A percentile compares a stretch with the other conserved stretches of the same genome.
These are phyloP conservation scores for Pterostichus niger DNA, from an alignment of 2,888 invertebrate genomes.

Conservation along the genomic window DNA sequence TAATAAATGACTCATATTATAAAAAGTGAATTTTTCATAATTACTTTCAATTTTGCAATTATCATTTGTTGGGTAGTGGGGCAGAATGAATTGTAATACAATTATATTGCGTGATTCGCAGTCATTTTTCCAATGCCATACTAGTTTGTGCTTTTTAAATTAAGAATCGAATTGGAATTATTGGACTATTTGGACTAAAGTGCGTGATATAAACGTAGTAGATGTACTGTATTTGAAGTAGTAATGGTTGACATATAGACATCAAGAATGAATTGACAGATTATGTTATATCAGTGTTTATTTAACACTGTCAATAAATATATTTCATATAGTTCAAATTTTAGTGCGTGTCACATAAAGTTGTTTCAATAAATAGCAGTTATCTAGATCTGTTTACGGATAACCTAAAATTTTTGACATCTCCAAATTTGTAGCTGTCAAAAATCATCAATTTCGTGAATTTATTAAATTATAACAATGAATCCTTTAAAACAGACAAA, in stretches of 20 bases:
- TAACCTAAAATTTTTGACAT: background rate
- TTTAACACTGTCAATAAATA: constrained; percentile 33
- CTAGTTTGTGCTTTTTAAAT: background rate
- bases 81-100: background rate
- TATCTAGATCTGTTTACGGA: background rate
- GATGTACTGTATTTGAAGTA: background rate
- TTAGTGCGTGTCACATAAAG: background rate
- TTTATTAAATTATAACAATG: constrained; percentile 45
- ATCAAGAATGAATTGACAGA: constrained; percentile 41
- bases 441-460: background rate
- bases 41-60: constrained; percentile 18
- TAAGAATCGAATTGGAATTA: background rate
- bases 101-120: constrained; percentile 14
- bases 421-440: background rate
- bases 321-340: background rate
- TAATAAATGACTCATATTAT: background rate
- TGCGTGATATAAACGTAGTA: constrained; percentile 33
- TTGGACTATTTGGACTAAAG: background rate
- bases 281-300: constrained; percentile 12
- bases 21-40: constrained; percentile 19
- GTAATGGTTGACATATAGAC: background rate
- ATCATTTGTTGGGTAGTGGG: background rate
- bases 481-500: constrained; percentile 29
- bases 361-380: background rate
- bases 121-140: background rate